A percentile compares a stretch with the other conserved stretches of the same genome.
phyloP scores from a whole-genome alignment of 2,797 vertebrate genomes.

The Apogon talboti region DNA sequence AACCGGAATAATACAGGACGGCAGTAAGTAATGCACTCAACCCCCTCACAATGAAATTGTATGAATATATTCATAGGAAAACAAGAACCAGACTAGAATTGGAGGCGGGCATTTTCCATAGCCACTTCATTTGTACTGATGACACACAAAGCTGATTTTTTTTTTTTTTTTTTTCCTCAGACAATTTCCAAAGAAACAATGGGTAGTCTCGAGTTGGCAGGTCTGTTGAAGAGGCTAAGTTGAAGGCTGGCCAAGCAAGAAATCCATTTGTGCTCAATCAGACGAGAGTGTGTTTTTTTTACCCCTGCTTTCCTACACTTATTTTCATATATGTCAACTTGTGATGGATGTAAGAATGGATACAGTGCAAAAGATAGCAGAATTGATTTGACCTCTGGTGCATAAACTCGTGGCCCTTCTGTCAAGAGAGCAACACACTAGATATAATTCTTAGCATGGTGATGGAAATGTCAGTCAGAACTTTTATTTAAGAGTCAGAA shows the following conservation, averaged over 20 bases:
- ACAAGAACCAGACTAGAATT: slow-evolving; percentile 48
- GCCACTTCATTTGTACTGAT: slow-evolving; percentile 69
- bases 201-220: slow-evolving; percentile 48
- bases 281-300: slow-evolving; percentile 24
- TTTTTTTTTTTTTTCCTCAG: slow-evolving; percentile 61
- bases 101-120: slow-evolving; percentile 48
- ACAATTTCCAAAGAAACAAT: slow-evolving; percentile 40
- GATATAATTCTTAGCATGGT: slow-evolving; percentile 21
- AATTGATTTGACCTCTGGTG: slow-evolving; percentile 48
- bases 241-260: slow-evolving; percentile 52
- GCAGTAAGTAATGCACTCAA: slow-evolving; percentile 47
- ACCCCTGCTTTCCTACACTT: slow-evolving; percentile 16
- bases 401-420: slow-evolving; percentile 9
- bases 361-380: slow-evolving; percentile 14
- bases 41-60: slow-evolving; percentile 66
- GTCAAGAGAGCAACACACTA: slow-evolving; percentile 5
- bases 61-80: slow-evolving; percentile 82
- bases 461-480: background rate
- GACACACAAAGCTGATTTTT: slow-evolving; percentile 62
- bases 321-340: slow-evolving; percentile 32
- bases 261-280: slow-evolving; percentile 65
- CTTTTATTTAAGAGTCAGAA: background rate
- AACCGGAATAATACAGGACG: slow-evolving; percentile 31
- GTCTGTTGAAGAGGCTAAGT: slow-evolving; percentile 40
- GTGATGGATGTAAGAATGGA: slow-evolving; percentile 24